Evolutionary conservation across 2,113 vertebrate genomes (phyloP).

Genomic region (Balaenoptera acutorostrata): DNA sequence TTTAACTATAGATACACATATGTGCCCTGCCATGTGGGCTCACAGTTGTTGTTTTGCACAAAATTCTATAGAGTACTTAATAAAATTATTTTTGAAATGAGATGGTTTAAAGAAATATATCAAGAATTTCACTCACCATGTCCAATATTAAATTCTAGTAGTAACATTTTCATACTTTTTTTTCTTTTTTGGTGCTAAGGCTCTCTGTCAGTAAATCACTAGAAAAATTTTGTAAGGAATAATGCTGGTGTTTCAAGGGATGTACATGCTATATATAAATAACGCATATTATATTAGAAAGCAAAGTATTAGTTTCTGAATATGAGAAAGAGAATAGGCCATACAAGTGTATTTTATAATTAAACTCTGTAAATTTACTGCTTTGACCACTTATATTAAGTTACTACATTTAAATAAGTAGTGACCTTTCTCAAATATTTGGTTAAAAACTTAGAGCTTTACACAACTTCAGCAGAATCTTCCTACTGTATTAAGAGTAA

Average conservation of each 20-base stretch:
- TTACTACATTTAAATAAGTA: not conserved
- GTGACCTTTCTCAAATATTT: not conserved
- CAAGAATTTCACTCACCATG: not conserved
- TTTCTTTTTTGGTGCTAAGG: not conserved
- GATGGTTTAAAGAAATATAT: not conserved
- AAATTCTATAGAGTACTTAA: not conserved
- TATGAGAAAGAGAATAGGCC: not conserved
- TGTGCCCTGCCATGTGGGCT: not conserved
- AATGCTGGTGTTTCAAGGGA: not conserved
- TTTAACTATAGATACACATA: not conserved
- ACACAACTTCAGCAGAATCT: not conserved
- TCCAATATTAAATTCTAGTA: not conserved
- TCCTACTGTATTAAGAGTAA: not conserved
- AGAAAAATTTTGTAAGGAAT: not conserved
- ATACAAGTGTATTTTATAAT: not conserved
- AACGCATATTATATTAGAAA: not conserved
- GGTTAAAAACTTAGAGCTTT: not conserved
- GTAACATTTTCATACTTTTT: not conserved
- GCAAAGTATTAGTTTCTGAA: not conserved
- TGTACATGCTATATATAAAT: not conserved
- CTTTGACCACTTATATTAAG: not conserved
- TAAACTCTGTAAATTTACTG: not conserved
- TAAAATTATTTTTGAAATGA: not conserved
- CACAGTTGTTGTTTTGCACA: not conserved
- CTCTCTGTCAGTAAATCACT: not conserved